Evolutionary conservation across 1,140 invertebrate species (phyloP), one percentile per base, ranked within the genome.

Genomic region (Euura saliciscinereae): DNA sequence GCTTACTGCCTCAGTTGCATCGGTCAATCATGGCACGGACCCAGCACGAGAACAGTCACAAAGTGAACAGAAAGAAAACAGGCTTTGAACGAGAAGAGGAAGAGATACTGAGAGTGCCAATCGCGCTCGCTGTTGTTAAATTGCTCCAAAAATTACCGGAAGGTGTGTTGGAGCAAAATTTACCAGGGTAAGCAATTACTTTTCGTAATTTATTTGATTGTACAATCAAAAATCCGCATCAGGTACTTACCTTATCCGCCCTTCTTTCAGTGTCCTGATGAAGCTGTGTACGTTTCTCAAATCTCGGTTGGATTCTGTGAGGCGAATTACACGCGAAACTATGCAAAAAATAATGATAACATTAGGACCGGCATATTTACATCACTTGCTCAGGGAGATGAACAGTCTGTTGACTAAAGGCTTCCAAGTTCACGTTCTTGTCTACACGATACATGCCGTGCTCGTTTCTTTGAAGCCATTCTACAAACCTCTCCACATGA

Each of bases 401-500:
- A 92, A 92, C 65, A 87, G 93, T 11, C 85, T 97, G 6, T 88
- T 99, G 68, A 96, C 91, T 0, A 91, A 93, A 83, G 98, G 98
- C 7, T 99, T 95, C 81, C 97, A 99, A 89, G 91, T 98, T 28
- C 97, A 99, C 79, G 96, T 99, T 0, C 88, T 99, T 11, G 93
- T 94, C 3, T 97, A 92, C 75, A 98, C 97, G 0, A 90, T 98
- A 3, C 95, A 99, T 84, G 90, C 93, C 0, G 89, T 99, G 2
- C 83, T 99, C 10, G 90, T 91, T 68, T 90, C 91, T 59, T 83
- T 99, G 68, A 92, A 93, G 76, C 81, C 85, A 11, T 71, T 73
- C 45, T 91, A 96, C 66, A 88, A 91, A 79, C 87, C 92, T 2
- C 91, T 89, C 1, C 93, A 98, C 83, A 90, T 99, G 6, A 94